Percentiles rank a stretch among this genome's conserved stretches.
These are phyloP conservation scores for Apocheima hispidaria DNA, from an alignment of 2,888 invertebrate species.

Conservation along the genomic window DNA sequence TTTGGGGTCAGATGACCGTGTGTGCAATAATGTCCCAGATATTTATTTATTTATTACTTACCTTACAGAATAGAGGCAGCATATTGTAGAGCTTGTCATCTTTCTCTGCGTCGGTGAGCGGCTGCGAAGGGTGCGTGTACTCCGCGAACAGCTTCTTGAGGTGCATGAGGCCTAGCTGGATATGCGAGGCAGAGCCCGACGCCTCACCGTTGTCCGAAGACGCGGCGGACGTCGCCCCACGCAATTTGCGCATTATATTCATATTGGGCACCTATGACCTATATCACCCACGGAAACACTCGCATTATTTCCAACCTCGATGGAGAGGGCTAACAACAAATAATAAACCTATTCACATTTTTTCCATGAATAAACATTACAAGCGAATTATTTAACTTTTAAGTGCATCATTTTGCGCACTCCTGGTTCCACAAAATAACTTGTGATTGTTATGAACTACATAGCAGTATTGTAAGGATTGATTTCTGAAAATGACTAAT, in stretches of 20 bases:
- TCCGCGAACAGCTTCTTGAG: conserved; percentile 98
- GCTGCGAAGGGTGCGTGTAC: conserved; percentile 95
- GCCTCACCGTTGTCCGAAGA: conserved; percentile 85
- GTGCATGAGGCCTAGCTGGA: conserved; percentile 97
- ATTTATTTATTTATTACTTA: conserved; percentile 70
- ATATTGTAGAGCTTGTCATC: conserved; percentile 98
- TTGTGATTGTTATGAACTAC: conserved; percentile 6
- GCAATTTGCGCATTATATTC: conserved; percentile 97
- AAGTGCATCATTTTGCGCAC: conserved; percentile 1
- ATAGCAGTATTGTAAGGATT: conserved; percentile 1
- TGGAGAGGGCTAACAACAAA: conserved; percentile 19
- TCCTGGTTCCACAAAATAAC: neutral
- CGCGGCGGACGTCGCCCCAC: conserved; percentile 83
- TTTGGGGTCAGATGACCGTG: too few relatives aligned
- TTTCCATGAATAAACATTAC: conserved; percentile 32
- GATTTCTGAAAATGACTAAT: conserved; percentile 2
- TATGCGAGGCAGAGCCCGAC: conserved; percentile 89
- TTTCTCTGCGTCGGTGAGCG: conserved; percentile 92
- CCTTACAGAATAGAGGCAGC: conserved; percentile 99
- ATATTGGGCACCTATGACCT: conserved; percentile 74
- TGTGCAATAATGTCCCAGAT: too few relatives aligned
- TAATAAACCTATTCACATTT: conserved; percentile 23
- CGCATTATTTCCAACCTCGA: conserved; percentile 10
- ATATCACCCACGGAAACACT: conserved; percentile 8
- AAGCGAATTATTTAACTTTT: conserved; percentile 23